Percentiles rank a stretch among this genome's conserved stretches.
phyloP scores from a whole-genome alignment of 2,888 invertebrate genomes.

The Phymatocera aterrima region DNA sequence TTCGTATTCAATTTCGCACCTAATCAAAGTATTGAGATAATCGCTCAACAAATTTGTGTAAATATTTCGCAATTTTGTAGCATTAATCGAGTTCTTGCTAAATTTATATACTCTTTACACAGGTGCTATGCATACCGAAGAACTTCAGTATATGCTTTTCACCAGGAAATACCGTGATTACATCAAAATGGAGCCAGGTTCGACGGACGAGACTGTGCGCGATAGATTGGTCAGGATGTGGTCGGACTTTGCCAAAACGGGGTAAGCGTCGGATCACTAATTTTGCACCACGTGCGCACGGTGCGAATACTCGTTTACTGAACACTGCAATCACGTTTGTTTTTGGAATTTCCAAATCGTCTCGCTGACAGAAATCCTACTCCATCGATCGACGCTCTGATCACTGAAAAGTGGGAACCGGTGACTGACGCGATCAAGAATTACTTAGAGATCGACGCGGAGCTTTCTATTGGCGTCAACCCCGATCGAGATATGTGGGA shows the following conservation, averaged over 20 bases:
- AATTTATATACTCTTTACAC: not conserved
- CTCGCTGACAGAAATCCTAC: constrained; percentile 65
- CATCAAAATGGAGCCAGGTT: constrained; percentile 49
- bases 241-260: constrained; percentile 66
- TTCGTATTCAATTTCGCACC: no score
- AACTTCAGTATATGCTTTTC: constrained; percentile 17
- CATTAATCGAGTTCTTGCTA: not conserved
- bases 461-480: constrained; percentile 49
- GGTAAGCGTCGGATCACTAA: constrained; percentile 54
- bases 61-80: no score
- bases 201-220: constrained; percentile 58
- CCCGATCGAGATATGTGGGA: constrained; percentile 51
- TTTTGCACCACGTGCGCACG: not conserved
- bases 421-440: constrained; percentile 51
- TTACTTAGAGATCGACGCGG: constrained; percentile 59
- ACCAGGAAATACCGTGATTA: constrained; percentile 15
- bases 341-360: no score
- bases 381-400: constrained; percentile 52
- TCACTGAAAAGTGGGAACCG: constrained; percentile 58
- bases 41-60: not conserved
- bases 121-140: constrained; percentile 36
- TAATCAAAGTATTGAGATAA: no score
- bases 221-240: constrained; percentile 63
- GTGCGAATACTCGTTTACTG: not conserved
- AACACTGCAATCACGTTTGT: not conserved